Evolutionary conservation across 2,888 invertebrate species (phyloP).

Genomic region (Phytoseiulus persimilis): DNA sequence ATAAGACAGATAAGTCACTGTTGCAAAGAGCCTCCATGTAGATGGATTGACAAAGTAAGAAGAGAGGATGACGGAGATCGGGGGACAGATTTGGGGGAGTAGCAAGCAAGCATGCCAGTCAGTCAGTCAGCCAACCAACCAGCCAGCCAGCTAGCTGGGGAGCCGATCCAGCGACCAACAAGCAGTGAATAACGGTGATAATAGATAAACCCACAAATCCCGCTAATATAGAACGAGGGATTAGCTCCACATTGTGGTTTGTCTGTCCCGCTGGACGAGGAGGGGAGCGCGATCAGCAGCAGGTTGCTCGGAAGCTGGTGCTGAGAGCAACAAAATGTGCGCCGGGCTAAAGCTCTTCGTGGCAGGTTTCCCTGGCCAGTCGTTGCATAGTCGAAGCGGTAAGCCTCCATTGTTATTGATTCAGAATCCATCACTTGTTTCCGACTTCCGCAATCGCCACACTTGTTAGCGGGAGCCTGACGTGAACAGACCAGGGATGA

Average conservation of each 20-base stretch:
- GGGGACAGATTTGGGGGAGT: neutral
- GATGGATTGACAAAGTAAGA: neutral
- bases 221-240: neutral
- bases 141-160: neutral
- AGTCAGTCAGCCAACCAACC: neutral
- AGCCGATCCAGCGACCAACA: neutral
- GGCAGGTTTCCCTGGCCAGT: no score
- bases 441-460: neutral
- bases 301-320: neutral
- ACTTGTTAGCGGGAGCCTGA: neutral
- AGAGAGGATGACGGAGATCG: neutral
- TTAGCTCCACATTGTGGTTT: neutral
- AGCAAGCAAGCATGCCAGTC: neutral
- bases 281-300: neutral
- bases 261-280: neutral
- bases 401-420: no score
- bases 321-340: neutral
- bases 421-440: neutral
- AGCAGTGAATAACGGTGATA: neutral
- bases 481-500: neutral
- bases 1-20: slow-evolving; percentile 5
- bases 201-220: neutral
- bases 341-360: no score
- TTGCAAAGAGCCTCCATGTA: neutral
- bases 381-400: no score